Base-by-base conservation (phyloP, 2,797 vertebrate genomes). In the Ctenopoma multispine region DNA sequence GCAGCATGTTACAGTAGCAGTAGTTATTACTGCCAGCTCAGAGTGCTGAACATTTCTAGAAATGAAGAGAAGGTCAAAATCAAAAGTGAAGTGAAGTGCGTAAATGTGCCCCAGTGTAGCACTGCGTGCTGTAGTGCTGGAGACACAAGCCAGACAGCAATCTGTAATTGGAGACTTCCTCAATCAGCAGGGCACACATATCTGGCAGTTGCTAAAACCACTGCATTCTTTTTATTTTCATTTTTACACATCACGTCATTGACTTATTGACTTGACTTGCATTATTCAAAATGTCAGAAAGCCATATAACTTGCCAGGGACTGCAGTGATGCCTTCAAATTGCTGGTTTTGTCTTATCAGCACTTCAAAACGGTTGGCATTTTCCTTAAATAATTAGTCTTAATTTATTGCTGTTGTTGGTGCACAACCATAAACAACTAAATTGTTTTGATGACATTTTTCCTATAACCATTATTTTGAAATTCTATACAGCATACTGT, bases 151-250 rank as follows among this genome's bases (percentile, higher is more conserved):
- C 6, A 18, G 46, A 43, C 20, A 21, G n/a, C 17, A 13, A 5
- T 49, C 49, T 63, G 50, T 71, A 62, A 73, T 24, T 71, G 53
- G 66, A 69, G 20, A 51, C 66, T 44, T 73, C 63, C 40, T 76
- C 74, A n/a, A 50, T 56, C 27, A 44, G 29, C 23, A 9, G 17
- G 34, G 67, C 31, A 69, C 5, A 17, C 34, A 31, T 18, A 41
- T 47, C 31, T 60, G 17, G 1, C 49, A 23, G 14, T 17, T 4
- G n/a, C 31, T 15, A 17, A n/a, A 47, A 24, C n/a, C 4, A 13
- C 13, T 36, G 18, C 31, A 2, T 62, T 46, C 4, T 29, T 43
- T 50, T 7, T 29, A 2, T 3, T 62, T 46, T n/a, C n/a, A 5
- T 38, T 50, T 18, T 36, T 4, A 34, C 15, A 40, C 29, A 31